A percentile compares a stretch with the other conserved stretches of the same genome.
These are phyloP conservation scores for Parazoanthus atlanticus DNA, from an alignment of 92 coral and sea anemone genomes.

Conservation along the genomic window DNA sequence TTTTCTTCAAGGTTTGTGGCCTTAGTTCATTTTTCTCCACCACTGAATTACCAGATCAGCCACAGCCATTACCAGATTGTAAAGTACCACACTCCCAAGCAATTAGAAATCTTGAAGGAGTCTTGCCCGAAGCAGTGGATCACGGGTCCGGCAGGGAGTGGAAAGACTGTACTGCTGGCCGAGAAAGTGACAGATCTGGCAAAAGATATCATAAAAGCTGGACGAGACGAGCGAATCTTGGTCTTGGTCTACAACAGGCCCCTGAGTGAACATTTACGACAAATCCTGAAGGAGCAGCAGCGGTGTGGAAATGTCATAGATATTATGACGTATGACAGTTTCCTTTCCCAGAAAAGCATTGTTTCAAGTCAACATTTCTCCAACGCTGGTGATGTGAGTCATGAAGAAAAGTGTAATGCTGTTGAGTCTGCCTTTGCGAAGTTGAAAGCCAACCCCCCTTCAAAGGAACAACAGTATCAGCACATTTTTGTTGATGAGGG, in stretches of 20 bases:
- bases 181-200: constrained; percentile 54
- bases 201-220: neutral
- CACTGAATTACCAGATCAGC: constrained; percentile 20
- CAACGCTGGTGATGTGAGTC: neutral
- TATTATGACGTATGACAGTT: constrained; percentile 38
- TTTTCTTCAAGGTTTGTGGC: constrained; percentile 45
- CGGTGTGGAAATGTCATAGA: neutral
- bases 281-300: neutral
- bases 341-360: neutral
- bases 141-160: constrained; percentile 76
- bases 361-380: neutral
- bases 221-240: constrained; percentile 39
- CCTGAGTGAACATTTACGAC: neutral
- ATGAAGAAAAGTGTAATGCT: neutral
- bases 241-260: constrained; percentile 51
- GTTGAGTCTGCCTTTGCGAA: neutral
- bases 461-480: constrained; percentile 25
- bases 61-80: constrained; percentile 21
- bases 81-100: constrained; percentile 34
- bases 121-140: constrained; percentile 49
- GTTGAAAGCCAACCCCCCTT: neutral
- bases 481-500: constrained; percentile 74
- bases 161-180: constrained; percentile 54
- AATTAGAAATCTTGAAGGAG: constrained; percentile 8
- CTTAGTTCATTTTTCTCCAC: constrained; percentile 22